phyloP scores from a whole-genome alignment of 92 coral and sea anemone genomes.

The Parazoanthus swiftii region DNA sequence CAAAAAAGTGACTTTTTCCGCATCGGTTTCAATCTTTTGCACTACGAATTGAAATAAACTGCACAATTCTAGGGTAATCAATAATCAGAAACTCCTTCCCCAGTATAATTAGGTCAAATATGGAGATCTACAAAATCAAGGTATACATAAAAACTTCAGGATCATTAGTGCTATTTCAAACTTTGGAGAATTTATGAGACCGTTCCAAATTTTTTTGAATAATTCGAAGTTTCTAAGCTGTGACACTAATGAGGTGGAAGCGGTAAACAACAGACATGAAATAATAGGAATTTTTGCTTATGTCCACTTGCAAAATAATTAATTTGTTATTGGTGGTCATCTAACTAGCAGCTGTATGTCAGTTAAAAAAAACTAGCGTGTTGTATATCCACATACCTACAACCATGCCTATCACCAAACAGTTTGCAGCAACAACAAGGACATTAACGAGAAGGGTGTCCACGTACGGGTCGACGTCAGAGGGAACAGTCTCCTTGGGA shows the following conservation, averaged over 20 bases:
- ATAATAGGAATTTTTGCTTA: too few relatives aligned
- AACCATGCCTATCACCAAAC: constrained; percentile 46
- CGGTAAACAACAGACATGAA: too few relatives aligned
- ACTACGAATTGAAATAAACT: not conserved
- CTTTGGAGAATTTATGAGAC: too few relatives aligned
- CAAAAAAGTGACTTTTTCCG: not conserved
- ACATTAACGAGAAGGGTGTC: constrained; percentile 50
- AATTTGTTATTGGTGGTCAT: not conserved
- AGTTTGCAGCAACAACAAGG: constrained; percentile 57
- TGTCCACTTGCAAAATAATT: too few relatives aligned
- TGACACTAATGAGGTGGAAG: too few relatives aligned
- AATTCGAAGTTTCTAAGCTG: too few relatives aligned
- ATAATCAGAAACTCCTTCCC: too few relatives aligned
- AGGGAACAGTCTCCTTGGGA: constrained; percentile 47
- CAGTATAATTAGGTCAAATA: not conserved
- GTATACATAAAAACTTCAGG: too few relatives aligned
- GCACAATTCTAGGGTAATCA: not conserved
- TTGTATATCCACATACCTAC: constrained; percentile 43
- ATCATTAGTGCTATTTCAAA: too few relatives aligned
- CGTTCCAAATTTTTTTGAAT: too few relatives aligned
- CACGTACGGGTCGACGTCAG: constrained; percentile 35
- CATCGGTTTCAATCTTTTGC: not conserved
- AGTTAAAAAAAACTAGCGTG: not conserved
- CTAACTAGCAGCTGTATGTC: too few relatives aligned
- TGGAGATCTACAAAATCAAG: too few relatives aligned